Conservation (phyloP, 2,797 vertebrate genomes). For the Sebastolobus alascanus region DNA sequence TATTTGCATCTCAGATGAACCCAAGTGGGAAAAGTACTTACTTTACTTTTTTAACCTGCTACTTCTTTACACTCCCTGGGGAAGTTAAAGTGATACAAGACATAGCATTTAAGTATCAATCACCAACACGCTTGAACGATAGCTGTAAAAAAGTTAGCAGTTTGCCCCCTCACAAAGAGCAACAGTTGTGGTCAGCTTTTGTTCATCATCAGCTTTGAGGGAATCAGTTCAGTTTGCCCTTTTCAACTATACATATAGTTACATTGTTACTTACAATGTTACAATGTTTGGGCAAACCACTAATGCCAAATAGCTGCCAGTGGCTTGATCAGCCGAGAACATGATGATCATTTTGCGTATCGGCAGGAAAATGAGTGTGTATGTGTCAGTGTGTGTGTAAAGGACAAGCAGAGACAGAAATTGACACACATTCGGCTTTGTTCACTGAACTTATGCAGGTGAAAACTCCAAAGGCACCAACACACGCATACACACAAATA, state of each 20-base stretch:
- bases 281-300: background rate
- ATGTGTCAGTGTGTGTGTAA: constrained; percentile 12
- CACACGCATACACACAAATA: constrained; percentile 35
- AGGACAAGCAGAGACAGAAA: constrained; percentile 39
- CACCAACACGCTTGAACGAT: no score
- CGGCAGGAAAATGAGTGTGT: background rate
- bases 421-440: constrained; percentile 24
- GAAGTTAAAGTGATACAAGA: no score
- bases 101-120: no score
- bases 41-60: no score
- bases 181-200: background rate
- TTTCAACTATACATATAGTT: background rate
- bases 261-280: background rate
- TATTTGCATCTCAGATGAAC: no score
- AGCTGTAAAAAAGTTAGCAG: no score
- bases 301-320: background rate
- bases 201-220: background rate
- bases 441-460: constrained; percentile 29
- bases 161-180: background rate
- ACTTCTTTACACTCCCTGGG: no score
- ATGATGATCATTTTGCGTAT: background rate
- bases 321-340: background rate
- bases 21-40: no score
- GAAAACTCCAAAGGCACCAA: constrained; percentile 10
- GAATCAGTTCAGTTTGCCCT: background rate